Evolutionary conservation across 2,113 vertebrate genomes (phyloP).

Genomic region (Ifrita kowaldi): DNA sequence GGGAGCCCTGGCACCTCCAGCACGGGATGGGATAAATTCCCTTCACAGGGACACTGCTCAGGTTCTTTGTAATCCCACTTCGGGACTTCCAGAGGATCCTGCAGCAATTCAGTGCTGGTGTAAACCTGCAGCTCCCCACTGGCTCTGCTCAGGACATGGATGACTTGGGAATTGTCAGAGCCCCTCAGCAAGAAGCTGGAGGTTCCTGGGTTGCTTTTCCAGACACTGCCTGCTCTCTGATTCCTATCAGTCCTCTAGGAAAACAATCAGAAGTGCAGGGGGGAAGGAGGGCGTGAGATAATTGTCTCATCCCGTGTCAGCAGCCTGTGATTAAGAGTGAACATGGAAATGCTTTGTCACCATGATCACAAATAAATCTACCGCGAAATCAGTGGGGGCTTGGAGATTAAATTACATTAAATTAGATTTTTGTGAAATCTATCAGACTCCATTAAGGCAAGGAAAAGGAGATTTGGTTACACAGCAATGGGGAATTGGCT

Average conservation of each 20-base stretch:
- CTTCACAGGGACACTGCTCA: background rate
- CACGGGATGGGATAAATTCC: background rate
- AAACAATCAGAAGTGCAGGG: background rate
- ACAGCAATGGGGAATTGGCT: background rate
- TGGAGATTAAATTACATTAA: slow-evolving; percentile 26
- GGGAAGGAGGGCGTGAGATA: background rate
- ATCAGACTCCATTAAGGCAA: slow-evolving; percentile 11
- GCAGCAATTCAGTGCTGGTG: background rate
- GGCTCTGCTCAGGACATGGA: background rate
- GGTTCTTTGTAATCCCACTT: background rate
- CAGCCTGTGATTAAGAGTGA: background rate
- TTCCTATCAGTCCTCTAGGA: background rate
- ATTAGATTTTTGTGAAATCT: slow-evolving; percentile 29
- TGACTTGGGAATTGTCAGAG: background rate
- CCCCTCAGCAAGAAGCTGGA: background rate
- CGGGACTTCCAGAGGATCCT: background rate
- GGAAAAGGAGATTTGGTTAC: background rate
- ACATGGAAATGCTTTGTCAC: slow-evolving; percentile 8
- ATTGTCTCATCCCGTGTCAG: slow-evolving; percentile 8
- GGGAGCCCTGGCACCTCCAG: background rate
- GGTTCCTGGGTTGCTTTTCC: background rate
- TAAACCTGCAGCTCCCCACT: background rate
- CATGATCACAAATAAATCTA: background rate
- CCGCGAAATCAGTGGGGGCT: background rate
- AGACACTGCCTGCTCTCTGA: background rate